Base-by-base conservation (phyloP, 2,888 invertebrate species). In the Drosophila paranaensis region DNA sequence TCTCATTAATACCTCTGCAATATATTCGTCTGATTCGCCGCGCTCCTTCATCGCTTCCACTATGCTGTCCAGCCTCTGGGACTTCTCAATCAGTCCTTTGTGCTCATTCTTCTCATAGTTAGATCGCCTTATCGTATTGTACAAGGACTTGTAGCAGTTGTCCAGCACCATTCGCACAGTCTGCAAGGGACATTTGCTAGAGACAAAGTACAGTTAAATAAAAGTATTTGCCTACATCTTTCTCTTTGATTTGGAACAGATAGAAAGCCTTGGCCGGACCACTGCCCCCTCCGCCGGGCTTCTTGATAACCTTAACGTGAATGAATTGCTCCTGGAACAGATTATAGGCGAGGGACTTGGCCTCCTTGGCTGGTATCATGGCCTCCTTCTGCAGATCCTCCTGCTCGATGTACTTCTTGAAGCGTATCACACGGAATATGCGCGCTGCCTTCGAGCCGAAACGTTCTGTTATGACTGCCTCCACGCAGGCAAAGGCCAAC, bases 331-430 rank as follows among this genome's bases (percentile, higher is more conserved):
- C 97, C 91, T 97, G 96, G 55, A 98, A 93, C 75, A 99, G 93
- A 79, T 95, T 96, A 92, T 98, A 98, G 0, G 97, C 96, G 14
- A 98, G 93, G 75, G 96, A 95, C 91, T 98, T 98, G 3, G 97
- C 97, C 92, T 98, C 98, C 91, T 98, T 99, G 30, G 97, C 96
- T 0, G 97, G 97, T 83, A 99, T 95, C 98, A 99, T 98, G 0
- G 97, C 98, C 79, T 96, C 93, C 87, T 97, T 97, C 91, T 98
- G 98, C 66, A 99, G 96, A 90, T 97, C 96, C 74, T 97, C 98
- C 82, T 98, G 97, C 91, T 98, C 98, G 68, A 98, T 95, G 90
- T 95, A 97, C 80, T 96, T 96, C 89, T 96, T 96, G 43, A 94
- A 92, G 55, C 96, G 94, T 39, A 99, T 95, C 72, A 99, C 94